Conservation (phyloP, 2,888 invertebrate species). For the Furcula furcula region DNA sequence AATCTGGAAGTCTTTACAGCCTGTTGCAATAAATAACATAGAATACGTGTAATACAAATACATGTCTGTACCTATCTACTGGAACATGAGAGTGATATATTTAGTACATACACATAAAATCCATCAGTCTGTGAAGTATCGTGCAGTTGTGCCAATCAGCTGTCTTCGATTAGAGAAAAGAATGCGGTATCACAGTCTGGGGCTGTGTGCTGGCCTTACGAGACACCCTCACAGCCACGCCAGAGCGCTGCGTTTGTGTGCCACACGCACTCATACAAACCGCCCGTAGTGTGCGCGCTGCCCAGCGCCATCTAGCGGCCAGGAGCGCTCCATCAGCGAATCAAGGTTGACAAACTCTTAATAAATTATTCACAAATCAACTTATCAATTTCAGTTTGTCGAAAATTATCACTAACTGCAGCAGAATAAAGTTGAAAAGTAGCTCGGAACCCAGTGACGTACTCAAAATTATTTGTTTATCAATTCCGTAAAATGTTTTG, state of each 20-base stretch:
- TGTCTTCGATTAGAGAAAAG: slow-evolving; percentile 48
- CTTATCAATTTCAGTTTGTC: slow-evolving; percentile 42
- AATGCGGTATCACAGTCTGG: slow-evolving; percentile 43
- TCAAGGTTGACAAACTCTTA: slow-evolving; percentile 76
- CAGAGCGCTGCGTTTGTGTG: slow-evolving; percentile 47
- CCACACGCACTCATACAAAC: slow-evolving; percentile 46
- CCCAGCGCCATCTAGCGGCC: slow-evolving; percentile 66
- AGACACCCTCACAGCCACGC: slow-evolving; percentile 45
- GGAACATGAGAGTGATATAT: slow-evolving; percentile 2
- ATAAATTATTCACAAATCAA: slow-evolving; percentile 66
- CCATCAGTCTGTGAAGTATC: slow-evolving; percentile 24
- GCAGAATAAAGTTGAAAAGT: slow-evolving; percentile 18
- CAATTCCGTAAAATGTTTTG: slow-evolving; percentile 67
- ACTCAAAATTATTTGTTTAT: slow-evolving; percentile 58
- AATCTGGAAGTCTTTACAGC: not conserved
- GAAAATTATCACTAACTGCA: slow-evolving; percentile 19
- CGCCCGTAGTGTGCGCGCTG: slow-evolving; percentile 44
- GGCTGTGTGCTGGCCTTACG: slow-evolving; percentile 46
- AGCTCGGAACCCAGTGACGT: slow-evolving; percentile 19
- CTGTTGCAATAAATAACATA: slow-evolving; percentile 2
- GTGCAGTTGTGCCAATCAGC: slow-evolving; percentile 51
- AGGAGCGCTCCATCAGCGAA: slow-evolving; percentile 46
- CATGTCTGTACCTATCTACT: not conserved
- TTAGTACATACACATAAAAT: slow-evolving; percentile 22
- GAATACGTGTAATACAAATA: slow-evolving; percentile 1